Base-by-base conservation (phyloP, 2,113 vertebrate genomes). In the Sula dactylatra region DNA sequence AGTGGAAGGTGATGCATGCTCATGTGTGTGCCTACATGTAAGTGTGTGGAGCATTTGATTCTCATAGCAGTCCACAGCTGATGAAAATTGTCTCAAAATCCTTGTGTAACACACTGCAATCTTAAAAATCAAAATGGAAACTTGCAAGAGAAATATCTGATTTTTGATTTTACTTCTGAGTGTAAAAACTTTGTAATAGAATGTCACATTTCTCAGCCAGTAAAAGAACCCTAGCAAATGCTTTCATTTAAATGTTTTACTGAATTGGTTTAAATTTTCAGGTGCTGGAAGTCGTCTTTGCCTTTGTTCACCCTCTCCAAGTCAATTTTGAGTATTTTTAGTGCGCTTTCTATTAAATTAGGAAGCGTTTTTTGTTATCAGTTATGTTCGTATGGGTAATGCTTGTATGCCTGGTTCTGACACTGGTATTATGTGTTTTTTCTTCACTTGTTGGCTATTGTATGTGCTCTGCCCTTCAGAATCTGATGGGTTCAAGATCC, bases 381-480 rank as follows among this genome's bases (percentile, higher is more conserved):
- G 4, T 29, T 4, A 16, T 3, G 3, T 18, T 90, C 2, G 1
- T 1, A 1, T 13, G 11, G 59, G 27, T 25, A 24, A 29, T 31
- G 31, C 16, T 62, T 18, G 6, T 5, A 1, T 16, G 24, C n/a
- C 32, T 79, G 49, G 22, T 14, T 61, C 8, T 21, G 42, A 6
- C 7, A 4, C 14, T 13, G n/a, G 3, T 7, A 6, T 20, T 10
- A 1, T 0, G 22, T 4, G 4, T 1, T 56, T 27, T 34, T 19
- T 3, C 31, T 27, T 22, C 0, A 1, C 7, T 6, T 34, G 13
- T 3, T 50, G 26, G 44, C 36, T 54, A 4, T 1, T 29, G 38
- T 7, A 29, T 32, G 29, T 2, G 38, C 52, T 27, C 18, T 78
- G 59, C 65, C 80, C n/a, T 71, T 86, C 76, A 73, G 71, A 56